Conservation (phyloP, 2,797 vertebrate species). For the Sebastes taczanowskii region DNA sequence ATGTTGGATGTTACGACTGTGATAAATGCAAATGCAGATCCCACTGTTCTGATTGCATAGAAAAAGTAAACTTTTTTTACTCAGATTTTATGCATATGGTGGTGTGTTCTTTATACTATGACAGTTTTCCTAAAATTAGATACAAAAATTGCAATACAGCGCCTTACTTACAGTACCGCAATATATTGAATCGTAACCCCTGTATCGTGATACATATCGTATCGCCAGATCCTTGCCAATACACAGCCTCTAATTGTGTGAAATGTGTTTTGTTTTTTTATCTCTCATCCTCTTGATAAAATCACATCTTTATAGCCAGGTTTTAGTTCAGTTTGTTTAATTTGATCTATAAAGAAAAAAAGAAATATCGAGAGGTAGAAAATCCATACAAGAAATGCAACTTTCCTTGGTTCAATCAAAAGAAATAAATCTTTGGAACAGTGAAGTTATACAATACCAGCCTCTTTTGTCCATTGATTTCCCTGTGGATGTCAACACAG, state of each 20-base stretch:
- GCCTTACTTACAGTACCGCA: no score
- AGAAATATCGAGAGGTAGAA: background rate
- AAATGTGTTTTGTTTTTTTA: background rate
- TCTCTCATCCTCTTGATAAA: background rate
- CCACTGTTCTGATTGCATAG: no score
- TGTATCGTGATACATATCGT: no score
- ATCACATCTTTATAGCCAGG: background rate
- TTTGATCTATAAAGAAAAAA: background rate
- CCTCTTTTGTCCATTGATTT: slow-evolving; percentile 52
- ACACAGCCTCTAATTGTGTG: background rate
- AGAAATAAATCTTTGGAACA: slow-evolving; percentile 6
- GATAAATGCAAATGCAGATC: no score
- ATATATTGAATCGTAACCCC: no score
- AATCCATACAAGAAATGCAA: slow-evolving; percentile 10
- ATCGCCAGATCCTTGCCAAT: background rate
- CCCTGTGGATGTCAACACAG: slow-evolving; percentile 40
- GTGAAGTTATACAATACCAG: slow-evolving; percentile 6
- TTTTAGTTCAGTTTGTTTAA: slow-evolving; percentile 1
- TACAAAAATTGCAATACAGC: no score
- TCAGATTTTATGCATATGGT: no score
- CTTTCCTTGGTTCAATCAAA: slow-evolving; percentile 10
- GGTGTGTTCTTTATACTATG: no score
- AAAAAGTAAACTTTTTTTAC: no score
- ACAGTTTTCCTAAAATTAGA: no score
- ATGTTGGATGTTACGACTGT: no score